Evolutionary conservation across 2,888 invertebrate genomes (phyloP).

Genomic region (Ophonus ardosiacus): DNA sequence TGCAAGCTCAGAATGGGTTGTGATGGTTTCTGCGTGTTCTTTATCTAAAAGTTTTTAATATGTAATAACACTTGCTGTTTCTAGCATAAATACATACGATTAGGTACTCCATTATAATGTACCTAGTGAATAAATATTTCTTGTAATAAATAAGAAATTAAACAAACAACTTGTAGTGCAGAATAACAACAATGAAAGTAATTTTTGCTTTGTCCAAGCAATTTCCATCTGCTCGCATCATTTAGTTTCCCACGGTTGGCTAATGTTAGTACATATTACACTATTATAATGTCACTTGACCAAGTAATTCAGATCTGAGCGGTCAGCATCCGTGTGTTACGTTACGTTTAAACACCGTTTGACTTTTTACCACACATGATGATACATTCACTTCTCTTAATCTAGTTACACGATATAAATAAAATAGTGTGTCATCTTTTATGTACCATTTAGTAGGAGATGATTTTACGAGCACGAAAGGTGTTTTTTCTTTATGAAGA

Average conservation of each 20-base stretch:
- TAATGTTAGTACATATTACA: slow-evolving; percentile 57
- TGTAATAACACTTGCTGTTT: too few relatives aligned
- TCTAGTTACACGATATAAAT: background rate
- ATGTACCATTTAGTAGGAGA: background rate
- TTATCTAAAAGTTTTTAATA: too few relatives aligned
- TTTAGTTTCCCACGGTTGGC: slow-evolving; percentile 50
- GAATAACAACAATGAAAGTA: slow-evolving; percentile 1
- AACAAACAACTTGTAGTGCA: background rate
- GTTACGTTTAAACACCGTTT: slow-evolving; percentile 1
- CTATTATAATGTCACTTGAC: slow-evolving; percentile 48
- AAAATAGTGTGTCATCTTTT: background rate
- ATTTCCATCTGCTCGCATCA: slow-evolving; percentile 14
- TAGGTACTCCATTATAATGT: background rate
- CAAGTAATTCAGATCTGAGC: slow-evolving; percentile 47
- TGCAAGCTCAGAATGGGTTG: too few relatives aligned
- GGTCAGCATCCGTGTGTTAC: slow-evolving; percentile 23
- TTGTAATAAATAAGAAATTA: background rate
- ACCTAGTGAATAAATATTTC: background rate
- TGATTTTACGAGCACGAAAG: background rate
- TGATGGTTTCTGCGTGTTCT: too few relatives aligned
- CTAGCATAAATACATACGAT: too few relatives aligned
- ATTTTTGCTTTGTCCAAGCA: slow-evolving; percentile 11
- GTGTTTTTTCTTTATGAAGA: background rate
- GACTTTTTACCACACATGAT: background rate
- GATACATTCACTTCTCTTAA: slow-evolving; percentile 22